Base-by-base conservation (phyloP, 2,113 vertebrate species). In the Spea multiplicata region DNA sequence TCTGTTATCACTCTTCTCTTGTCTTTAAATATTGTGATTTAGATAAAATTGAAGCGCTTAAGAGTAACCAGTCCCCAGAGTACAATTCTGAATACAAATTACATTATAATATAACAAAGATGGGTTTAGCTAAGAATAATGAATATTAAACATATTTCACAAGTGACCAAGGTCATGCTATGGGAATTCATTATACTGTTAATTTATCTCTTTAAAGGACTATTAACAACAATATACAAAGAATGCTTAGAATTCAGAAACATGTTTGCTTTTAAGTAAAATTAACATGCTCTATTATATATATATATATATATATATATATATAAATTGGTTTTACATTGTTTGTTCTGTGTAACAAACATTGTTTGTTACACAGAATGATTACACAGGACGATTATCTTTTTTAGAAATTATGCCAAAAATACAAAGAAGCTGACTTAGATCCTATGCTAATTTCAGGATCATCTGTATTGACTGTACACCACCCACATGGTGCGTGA, bases 101-200 rank as follows among this genome's bases (percentile, higher is more conserved):
- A 95, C 96, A 93, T 92, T 93, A 95, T 96, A 94, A 96, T 95
- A 94, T 94, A 96, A 94, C 92, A 86, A 91, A 90, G 87, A 83
- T 86, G 86, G 93, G 92, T 92, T 92, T 91, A 94, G 92, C 93
- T 94, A 91, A 90, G 92, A 89, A 86, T 96, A 96, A 98, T 96
- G 95, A 96, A 93, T 94, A 93, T 89, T 91, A 96, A 94, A 93
- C 94, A 94, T 94, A 92, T 91, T 95, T 94, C 94, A 90, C 90
- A 85, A 89, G 92, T 93, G 95, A 94, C 94, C 93, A 93, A 93
- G 95, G 95, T 96, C 94, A 94, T 85, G 85, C 86, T 90, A 90
- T 87, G 92, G 95, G 87, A 95, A 94, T 94, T 92, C 94, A 96
- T 97, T 94, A 96, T 93, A 94, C 93, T 94, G 94, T 95, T 95